phyloP scores from a whole-genome alignment of 2,113 vertebrate species.

The Tachysurus vachellii region DNA sequence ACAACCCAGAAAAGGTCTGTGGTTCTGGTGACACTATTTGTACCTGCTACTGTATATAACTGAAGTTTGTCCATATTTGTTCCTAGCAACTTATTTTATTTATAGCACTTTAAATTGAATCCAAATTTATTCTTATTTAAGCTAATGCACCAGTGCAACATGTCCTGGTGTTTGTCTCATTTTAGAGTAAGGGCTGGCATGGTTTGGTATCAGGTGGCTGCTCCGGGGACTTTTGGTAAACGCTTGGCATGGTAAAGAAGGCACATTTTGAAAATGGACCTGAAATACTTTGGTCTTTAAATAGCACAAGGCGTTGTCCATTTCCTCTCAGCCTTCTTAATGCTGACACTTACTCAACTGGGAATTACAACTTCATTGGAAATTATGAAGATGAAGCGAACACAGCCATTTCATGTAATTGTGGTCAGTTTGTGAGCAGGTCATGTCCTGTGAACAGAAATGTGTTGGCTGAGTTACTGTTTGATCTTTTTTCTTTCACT shows the following conservation, averaged over 20 bases:
- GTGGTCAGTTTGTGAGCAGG: conserved; percentile 62
- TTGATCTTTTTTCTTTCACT: conserved; percentile 60
- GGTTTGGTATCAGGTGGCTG: conserved; percentile 68
- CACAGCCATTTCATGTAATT: conserved; percentile 71
- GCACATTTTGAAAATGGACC: conserved; percentile 65
- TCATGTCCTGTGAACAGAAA: conserved; percentile 61
- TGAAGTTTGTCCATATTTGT: conserved; percentile 32
- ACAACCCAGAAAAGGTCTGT: neutral
- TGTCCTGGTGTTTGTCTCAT: conserved; percentile 59
- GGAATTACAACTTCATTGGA: conserved; percentile 76
- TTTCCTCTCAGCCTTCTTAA: conserved; percentile 63
- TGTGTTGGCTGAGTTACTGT: conserved; percentile 71
- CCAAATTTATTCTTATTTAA: conserved; percentile 10
- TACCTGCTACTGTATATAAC: conserved; percentile 17
- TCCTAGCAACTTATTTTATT: conserved; percentile 13
- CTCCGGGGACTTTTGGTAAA: conserved; percentile 67
- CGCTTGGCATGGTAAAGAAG: conserved; percentile 61
- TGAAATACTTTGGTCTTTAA: conserved; percentile 70
- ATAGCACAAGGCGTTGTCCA: conserved; percentile 65
- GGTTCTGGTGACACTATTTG: neutral
- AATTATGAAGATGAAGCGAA: conserved; percentile 70
- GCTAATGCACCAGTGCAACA: neutral
- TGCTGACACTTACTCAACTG: conserved; percentile 67
- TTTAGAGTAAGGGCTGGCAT: conserved; percentile 63
- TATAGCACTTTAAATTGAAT: conserved; percentile 12